A percentile compares a stretch with the other conserved stretches of the same genome.
These are phyloP conservation scores for Phengaris alcon DNA, from an alignment of 2,888 invertebrate genomes.

Conservation along the genomic window DNA sequence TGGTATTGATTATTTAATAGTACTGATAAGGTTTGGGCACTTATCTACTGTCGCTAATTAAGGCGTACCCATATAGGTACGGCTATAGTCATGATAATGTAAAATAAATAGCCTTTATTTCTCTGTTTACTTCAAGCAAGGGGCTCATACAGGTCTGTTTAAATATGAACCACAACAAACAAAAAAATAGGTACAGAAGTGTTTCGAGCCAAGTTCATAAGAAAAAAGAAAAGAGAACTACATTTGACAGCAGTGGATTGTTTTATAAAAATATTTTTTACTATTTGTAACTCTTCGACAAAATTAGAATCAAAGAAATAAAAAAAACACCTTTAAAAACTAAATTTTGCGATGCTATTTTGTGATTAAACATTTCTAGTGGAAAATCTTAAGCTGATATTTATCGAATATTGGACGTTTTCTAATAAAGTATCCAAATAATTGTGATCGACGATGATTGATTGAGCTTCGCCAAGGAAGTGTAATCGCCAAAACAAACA, in stretches of 20 bases:
- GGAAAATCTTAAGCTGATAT: background rate
- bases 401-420: conserved; percentile 24
- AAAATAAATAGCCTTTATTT: background rate
- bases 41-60: conserved; percentile 74
- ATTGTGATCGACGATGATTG: conserved; percentile 19
- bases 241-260: too few relatives aligned
- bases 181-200: too few relatives aligned
- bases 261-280: too few relatives aligned
- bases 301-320: background rate
- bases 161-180: too few relatives aligned
- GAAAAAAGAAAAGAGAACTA: too few relatives aligned
- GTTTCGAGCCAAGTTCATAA: too few relatives aligned
- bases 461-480: conserved; percentile 22
- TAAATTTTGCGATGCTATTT: background rate
- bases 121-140: background rate
- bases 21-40: conserved; percentile 72
- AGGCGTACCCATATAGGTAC: conserved; percentile 60
- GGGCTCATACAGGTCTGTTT: too few relatives aligned
- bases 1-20: conserved; percentile 77
- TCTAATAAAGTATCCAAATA: conserved; percentile 16
- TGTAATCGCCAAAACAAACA: conserved; percentile 32
- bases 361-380: background rate
- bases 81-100: conserved; percentile 59
- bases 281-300: too few relatives aligned
- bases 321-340: background rate